These are phyloP conservation scores for Pseudomyrmex dendroicus DNA, from an alignment of 1,140 invertebrate species.

Conservation along the genomic window DNA sequence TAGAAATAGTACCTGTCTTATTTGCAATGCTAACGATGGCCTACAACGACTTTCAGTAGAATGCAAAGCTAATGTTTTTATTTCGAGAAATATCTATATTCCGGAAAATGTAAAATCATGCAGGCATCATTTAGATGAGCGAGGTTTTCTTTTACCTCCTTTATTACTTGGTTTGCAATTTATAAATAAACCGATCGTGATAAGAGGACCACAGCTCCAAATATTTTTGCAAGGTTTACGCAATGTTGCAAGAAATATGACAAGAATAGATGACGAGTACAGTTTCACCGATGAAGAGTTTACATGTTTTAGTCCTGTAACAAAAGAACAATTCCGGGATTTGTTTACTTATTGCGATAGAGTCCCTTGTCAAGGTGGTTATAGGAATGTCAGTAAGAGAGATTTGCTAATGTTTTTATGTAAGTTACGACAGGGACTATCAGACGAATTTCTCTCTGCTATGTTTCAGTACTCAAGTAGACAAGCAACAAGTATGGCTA, in stretches of 20 bases:
- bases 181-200: background rate
- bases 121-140: background rate
- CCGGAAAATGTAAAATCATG: slow-evolving; percentile 5
- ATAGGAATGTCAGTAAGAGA: background rate
- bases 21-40: background rate
- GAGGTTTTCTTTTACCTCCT: background rate
- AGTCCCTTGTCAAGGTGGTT: background rate
- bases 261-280: background rate
- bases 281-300: background rate
- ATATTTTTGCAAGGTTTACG: background rate
- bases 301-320: background rate
- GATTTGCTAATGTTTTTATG: background rate
- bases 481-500: background rate
- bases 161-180: background rate
- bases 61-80: slow-evolving; percentile 3
- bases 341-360: slow-evolving; percentile 1
- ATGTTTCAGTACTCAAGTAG: background rate
- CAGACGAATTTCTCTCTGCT: background rate
- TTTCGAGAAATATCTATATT: background rate
- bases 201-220: slow-evolving; percentile 1
- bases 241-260: background rate
- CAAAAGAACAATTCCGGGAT: background rate
- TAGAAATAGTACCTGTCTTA: background rate
- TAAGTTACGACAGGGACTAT: background rate
- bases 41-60: background rate